Evolutionary conservation across 2,888 invertebrate genomes (phyloP).

Genomic region (Miltochrista miniata): DNA sequence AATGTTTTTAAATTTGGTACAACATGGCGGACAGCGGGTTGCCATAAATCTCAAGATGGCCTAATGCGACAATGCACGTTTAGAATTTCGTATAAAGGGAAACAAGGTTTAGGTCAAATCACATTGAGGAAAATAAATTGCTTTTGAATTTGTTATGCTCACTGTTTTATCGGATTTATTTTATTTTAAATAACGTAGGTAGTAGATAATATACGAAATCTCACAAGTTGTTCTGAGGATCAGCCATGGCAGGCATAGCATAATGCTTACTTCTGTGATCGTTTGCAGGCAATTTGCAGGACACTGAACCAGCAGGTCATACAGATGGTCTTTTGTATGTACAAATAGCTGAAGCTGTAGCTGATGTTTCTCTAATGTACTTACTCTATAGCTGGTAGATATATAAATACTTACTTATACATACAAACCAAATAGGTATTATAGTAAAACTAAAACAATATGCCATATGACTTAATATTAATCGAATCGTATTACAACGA

Average conservation of each 20-base stretch:
- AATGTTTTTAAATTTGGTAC: slow-evolving; percentile 80
- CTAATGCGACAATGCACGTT: slow-evolving; percentile 75
- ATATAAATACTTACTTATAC: not conserved
- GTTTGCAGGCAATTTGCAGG: no score
- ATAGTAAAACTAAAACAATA: slow-evolving; percentile 12
- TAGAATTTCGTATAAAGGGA: slow-evolving; percentile 78
- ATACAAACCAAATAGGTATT: not conserved
- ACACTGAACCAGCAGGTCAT: no score
- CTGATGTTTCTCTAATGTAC: no score
- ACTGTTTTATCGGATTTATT: slow-evolving; percentile 35
- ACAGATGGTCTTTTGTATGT: no score
- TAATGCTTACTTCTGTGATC: no score
- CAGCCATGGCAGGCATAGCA: no score
- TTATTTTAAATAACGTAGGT: slow-evolving; percentile 12
- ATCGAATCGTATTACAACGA: slow-evolving; percentile 51
- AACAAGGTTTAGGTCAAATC: slow-evolving; percentile 54
- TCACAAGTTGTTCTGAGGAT: no score
- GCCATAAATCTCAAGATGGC: slow-evolving; percentile 79
- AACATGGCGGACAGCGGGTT: slow-evolving; percentile 78
- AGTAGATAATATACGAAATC: no score
- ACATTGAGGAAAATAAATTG: slow-evolving; percentile 59
- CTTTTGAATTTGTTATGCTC: slow-evolving; percentile 44
- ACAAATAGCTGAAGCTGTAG: no score
- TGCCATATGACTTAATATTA: slow-evolving; percentile 36
- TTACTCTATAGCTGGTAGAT: no score